Base-by-base conservation (phyloP, 2,888 invertebrate genomes). In the Acrocyrtus sp. region DNA sequence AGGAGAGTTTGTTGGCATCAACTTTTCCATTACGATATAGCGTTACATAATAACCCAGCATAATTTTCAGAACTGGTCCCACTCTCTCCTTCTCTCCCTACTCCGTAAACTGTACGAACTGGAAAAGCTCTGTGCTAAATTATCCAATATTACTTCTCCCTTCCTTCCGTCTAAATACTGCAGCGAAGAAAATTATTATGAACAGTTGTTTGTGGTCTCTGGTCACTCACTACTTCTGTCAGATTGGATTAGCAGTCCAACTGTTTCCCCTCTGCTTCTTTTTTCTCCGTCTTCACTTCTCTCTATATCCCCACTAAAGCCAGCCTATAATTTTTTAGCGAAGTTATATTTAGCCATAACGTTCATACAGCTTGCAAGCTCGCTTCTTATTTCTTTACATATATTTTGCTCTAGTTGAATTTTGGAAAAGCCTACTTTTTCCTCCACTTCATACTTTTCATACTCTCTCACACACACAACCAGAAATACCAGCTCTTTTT, bases 221-320 rank as follows among this genome's bases (percentile, higher is more conserved):
- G 34, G 34, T 34, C 34, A 34, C 34, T 34, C 34, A 34, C 26
- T 61, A 50, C 29, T n/a, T n/a, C n/a, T 61, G n/a, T 50, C 61
- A 61, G 50, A 51, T 50, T 61, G 50, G 50, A 61, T 61, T 61
- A 50, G 17, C 61, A 61, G 41, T 39, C 61, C 51, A 61, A 50
- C 61, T 61, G 61, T 50, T 61, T 29, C 41, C 17, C 19, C 47
- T 60, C n/a, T 21, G 34, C 34, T 34, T n/a, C n/a, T n/a, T 34
- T 34, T 12, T 34, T 34, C 34, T 34, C 34, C 12, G n/a, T n/a
- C n/a, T n/a, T n/a, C n/a, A n/a, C n/a, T n/a, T n/a, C n/a, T n/a
- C n/a, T n/a, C n/a, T n/a, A n/a, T n/a, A n/a, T n/a, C n/a, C n/a
- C n/a, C n/a, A n/a, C n/a, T 34, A 12, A 34, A 34, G 34, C 34